Base-by-base conservation (phyloP, 1,140 invertebrate species). In the Heterodera carotae region DNA sequence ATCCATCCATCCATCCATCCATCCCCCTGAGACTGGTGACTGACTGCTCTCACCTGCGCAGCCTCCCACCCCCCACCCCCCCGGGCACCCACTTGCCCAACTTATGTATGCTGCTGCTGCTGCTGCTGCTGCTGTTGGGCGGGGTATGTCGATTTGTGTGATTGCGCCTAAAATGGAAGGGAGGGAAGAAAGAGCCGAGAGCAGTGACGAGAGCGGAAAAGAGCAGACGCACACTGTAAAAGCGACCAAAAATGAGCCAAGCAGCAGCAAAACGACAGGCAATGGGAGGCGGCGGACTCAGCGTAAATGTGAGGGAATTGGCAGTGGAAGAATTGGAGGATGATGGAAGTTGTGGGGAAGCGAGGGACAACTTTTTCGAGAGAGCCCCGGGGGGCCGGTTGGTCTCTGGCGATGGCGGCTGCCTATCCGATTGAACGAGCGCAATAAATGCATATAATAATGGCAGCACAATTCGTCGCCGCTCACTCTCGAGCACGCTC, bases 171-270 rank as follows among this genome's bases (percentile, higher is more conserved):
- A 53, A 53, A 53, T 15, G 48, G 48, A 53, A 53, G 15, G 48
- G 12, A 53, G 15, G 48, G 12, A 53, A 53, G 48, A 53, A 53
- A 15, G 48, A 53, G 48, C 48, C 48, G 48, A 53, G 48, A 53
- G 48, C 48, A 53, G 48, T 53, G 48, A 53, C 48, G 48, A 22
- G 18, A 53, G 48, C 18, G 48, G 48, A 53, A 53, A 22, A 53
- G 48, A 53, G 48, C 48, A 53, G 48, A 53, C 48, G 48, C 48
- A 53, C 48, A 53, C 48, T 53, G 48, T 53, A 53, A 53, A 53
- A 53, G 48, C 48, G 48, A 53, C 48, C 12, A 53, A 53, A 53
- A 53, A 18, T 53, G 48, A 53, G 48, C 48, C 48, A 53, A 53
- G 48, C 48, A 53, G 18, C 48, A 53, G 48, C 48, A 15, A 53